Conservation (phyloP, 1,140 invertebrate species). For the Macrosteles quadrilineatus region DNA sequence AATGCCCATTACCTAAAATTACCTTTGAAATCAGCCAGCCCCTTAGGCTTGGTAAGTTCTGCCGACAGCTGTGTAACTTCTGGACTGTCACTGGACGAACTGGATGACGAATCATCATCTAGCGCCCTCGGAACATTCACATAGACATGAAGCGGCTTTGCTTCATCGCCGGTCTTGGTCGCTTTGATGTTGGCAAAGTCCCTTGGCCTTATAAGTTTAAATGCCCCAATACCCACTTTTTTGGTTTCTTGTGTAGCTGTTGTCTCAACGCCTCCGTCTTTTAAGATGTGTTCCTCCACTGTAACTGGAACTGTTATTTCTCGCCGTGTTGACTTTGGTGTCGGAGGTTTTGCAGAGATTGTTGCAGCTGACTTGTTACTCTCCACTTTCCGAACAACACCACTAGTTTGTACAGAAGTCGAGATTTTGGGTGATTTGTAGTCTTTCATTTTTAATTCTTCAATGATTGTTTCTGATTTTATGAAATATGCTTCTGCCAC, state of each 20-base stretch:
- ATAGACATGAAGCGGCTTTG: conserved; percentile 43
- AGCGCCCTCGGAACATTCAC: conserved; percentile 48
- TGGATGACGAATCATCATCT: not conserved
- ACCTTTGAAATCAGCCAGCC: conserved; percentile 49
- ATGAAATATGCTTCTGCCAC: conserved; percentile 40
- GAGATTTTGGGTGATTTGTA: conserved; percentile 54
- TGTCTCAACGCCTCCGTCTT: conserved; percentile 46
- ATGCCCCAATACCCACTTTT: conserved; percentile 48
- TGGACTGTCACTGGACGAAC: not conserved
- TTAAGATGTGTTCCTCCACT: conserved; percentile 42
- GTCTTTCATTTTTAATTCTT: conserved; percentile 42
- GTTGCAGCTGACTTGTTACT: conserved; percentile 30
- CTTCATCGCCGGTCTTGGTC: conserved; percentile 46
- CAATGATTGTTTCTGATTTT: conserved; percentile 41
- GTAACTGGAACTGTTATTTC: conserved; percentile 38
- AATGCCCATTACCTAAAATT: too few species aligned
- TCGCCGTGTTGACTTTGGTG: conserved; percentile 36
- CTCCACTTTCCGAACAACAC: conserved; percentile 50
- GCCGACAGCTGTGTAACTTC: conserved; percentile 45
- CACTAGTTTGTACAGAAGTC: conserved; percentile 55
- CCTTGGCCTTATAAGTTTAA: conserved; percentile 54
- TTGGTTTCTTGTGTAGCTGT: conserved; percentile 40
- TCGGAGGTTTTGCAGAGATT: conserved; percentile 18
- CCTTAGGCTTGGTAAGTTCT: conserved; percentile 46
- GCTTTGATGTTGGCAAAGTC: conserved; percentile 56